These are phyloP conservation scores for Troglohyphantes excavatus DNA, from an alignment of 2,888 invertebrate species.

Conservation along the genomic window DNA sequence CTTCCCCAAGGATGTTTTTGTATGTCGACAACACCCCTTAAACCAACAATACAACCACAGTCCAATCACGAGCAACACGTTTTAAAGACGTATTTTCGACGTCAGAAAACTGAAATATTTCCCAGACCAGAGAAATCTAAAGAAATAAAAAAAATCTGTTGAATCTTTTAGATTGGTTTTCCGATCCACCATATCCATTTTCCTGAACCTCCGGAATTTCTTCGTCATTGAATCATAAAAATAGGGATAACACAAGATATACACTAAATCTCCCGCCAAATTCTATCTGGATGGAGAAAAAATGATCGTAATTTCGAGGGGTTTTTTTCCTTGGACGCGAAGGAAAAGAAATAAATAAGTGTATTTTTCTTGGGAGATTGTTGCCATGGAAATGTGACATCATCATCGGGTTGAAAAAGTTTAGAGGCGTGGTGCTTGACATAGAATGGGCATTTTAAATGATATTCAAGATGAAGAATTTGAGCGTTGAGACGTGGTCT, in stretches of 20 bases:
- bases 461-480: constrained; percentile 8
- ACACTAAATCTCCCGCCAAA: constrained; percentile 44
- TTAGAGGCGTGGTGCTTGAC: constrained; percentile 22
- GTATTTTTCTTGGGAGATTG: constrained; percentile 31
- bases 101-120: neutral
- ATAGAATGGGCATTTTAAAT: constrained; percentile 24
- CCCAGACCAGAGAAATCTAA: neutral
- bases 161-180: neutral
- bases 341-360: constrained; percentile 27
- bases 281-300: constrained; percentile 36
- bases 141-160: neutral
- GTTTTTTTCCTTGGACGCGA: constrained; percentile 5
- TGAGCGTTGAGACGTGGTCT: neutral
- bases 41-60: constrained; percentile 1
- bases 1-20: neutral
- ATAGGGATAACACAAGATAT: constrained; percentile 58
- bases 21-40: neutral
- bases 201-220: constrained; percentile 13
- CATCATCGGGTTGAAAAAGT: constrained; percentile 27
- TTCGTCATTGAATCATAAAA: constrained; percentile 63
- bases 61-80: constrained; percentile 28
- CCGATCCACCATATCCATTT: neutral
- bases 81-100: neutral
- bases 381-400: constrained; percentile 48
- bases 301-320: constrained; percentile 51